Percentiles rank a stretch among this genome's conserved stretches.
Evolutionary conservation across 2,888 invertebrate species (phyloP).

Genomic region (Anagyrus pseudococci): DNA sequence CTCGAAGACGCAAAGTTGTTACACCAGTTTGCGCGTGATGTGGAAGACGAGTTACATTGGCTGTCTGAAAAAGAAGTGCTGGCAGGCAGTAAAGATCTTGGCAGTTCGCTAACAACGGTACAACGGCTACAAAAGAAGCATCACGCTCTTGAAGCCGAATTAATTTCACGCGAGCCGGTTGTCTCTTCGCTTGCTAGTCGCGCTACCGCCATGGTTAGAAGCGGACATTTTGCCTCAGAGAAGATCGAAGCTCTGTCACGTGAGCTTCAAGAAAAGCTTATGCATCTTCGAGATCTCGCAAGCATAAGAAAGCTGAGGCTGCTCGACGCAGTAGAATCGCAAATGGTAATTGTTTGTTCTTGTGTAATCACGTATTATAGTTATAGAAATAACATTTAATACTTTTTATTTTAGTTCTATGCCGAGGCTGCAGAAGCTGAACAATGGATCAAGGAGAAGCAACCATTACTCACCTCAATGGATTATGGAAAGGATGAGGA

Average conservation of each 20-base stretch:
- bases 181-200: slow-evolving; percentile 76
- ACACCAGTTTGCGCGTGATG: slow-evolving; percentile 90
- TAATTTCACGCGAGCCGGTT: slow-evolving; percentile 85
- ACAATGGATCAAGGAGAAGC: slow-evolving; percentile 90
- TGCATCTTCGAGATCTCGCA: slow-evolving; percentile 75
- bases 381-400: too few species aligned
- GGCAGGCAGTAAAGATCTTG: slow-evolving; percentile 75
- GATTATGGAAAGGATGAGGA: slow-evolving; percentile 94
- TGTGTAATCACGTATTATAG: neutral
- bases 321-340: slow-evolving; percentile 82
- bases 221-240: slow-evolving; percentile 84
- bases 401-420: slow-evolving; percentile 67
- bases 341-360: slow-evolving; percentile 66
- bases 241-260: slow-evolving; percentile 75
- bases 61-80: slow-evolving; percentile 78
- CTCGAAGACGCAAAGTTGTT: slow-evolving; percentile 87
- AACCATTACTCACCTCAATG: slow-evolving; percentile 73
- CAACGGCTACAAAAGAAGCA: slow-evolving; percentile 94
- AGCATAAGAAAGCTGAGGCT: slow-evolving; percentile 75
- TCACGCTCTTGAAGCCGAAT: slow-evolving; percentile 87
- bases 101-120: slow-evolving; percentile 74
- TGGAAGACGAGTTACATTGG: slow-evolving; percentile 94
- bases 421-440: slow-evolving; percentile 90
- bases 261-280: slow-evolving; percentile 74
- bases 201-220: slow-evolving; percentile 79